Conservation (phyloP, 2,888 invertebrate species). For the Leucophenga montana region DNA sequence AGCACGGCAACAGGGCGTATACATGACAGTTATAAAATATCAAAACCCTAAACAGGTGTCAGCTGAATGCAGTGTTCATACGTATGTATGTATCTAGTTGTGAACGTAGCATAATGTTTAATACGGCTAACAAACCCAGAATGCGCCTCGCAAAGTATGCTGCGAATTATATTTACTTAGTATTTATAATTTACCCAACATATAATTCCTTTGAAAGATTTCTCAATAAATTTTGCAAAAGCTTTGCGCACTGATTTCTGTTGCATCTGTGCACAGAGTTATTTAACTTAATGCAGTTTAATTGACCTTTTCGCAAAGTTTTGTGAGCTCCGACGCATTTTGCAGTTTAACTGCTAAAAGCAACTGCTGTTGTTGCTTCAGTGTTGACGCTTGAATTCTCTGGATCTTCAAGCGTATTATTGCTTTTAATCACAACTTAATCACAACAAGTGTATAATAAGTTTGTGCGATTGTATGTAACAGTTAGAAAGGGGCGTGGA, state of each 20-base stretch:
- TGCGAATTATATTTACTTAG: constrained; percentile 44
- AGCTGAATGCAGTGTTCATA: background rate
- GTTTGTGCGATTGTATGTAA: too few relatives aligned
- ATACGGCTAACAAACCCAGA: constrained; percentile 40
- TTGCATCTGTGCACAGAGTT: constrained; percentile 46
- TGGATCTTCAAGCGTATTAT: constrained; percentile 48
- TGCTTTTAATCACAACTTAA: constrained; percentile 66
- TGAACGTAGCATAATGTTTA: constrained; percentile 56
- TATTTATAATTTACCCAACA: constrained; percentile 27
- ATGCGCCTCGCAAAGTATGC: too few relatives aligned
- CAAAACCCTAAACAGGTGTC: constrained; percentile 64
- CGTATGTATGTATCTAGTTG: background rate
- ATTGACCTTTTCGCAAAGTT: constrained; percentile 62
- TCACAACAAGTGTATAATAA: constrained; percentile 65
- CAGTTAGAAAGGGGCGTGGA: too few relatives aligned
- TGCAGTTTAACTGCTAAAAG: constrained; percentile 39
- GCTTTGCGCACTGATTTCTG: background rate
- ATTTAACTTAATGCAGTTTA: constrained; percentile 67
- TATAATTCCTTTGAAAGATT: too few relatives aligned
- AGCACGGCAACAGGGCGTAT: constrained; percentile 16
- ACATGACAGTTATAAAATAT: constrained; percentile 59
- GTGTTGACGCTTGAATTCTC: constrained; percentile 15
- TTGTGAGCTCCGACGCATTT: constrained; percentile 53
- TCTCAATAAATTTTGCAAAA: too few relatives aligned
- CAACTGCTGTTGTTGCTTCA: constrained; percentile 12